Conservation (phyloP, 2,797 vertebrate genomes). For the Hippocampus kuda region DNA sequence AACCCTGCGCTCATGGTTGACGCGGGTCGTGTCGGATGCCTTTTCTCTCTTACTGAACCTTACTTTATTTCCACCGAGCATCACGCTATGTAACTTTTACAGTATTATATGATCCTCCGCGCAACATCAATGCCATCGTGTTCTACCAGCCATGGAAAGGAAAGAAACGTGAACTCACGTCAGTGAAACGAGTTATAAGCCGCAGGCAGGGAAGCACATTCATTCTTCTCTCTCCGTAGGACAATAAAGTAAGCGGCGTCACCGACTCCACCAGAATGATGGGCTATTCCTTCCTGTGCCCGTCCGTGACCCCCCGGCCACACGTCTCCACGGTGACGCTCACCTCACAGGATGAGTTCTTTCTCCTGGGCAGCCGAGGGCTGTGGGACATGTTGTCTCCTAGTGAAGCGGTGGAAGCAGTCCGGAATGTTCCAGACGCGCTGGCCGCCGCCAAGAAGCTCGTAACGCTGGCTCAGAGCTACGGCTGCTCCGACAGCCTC, state of each 20-base stretch:
- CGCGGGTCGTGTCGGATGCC: neutral
- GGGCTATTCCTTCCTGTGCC: slow-evolving; percentile 95
- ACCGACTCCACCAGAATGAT: slow-evolving; percentile 89
- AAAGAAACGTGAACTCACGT: neutral
- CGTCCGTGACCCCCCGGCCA: slow-evolving; percentile 83
- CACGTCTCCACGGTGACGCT: slow-evolving; percentile 83
- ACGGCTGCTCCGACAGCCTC: slow-evolving; percentile 87
- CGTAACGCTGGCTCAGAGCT: slow-evolving; percentile 89
- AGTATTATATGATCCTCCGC: neutral
- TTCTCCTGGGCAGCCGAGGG: slow-evolving; percentile 87
- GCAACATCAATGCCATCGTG: too few relatives aligned
- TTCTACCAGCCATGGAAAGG: neutral
- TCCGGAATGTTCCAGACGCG: slow-evolving; percentile 83
- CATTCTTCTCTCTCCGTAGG: slow-evolving; percentile 57
- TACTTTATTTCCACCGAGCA: neutral
- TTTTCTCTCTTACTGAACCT: neutral
- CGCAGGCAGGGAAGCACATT: neutral
- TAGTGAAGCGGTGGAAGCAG: slow-evolving; percentile 81
- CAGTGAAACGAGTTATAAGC: neutral
- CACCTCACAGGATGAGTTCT: slow-evolving; percentile 90
- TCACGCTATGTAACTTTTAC: neutral
- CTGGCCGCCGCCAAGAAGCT: slow-evolving; percentile 90
- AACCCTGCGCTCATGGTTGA: neutral
- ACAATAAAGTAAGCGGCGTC: slow-evolving; percentile 93
- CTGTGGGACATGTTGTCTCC: slow-evolving; percentile 84